Evolutionary conservation across 2,113 vertebrate genomes (phyloP).

Genomic region (Paralichthys olivaceus): DNA sequence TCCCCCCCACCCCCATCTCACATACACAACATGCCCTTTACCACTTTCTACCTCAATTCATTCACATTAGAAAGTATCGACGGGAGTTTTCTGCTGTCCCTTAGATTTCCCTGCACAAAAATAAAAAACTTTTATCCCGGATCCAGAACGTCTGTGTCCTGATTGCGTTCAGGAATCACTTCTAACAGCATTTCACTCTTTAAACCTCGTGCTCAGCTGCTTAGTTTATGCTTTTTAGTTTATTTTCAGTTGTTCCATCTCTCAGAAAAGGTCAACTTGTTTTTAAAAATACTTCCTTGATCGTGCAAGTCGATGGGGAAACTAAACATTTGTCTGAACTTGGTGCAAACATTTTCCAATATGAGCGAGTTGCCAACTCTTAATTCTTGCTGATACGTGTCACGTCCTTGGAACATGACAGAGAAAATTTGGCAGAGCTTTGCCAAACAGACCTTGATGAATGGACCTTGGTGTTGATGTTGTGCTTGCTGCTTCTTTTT

Average conservation of each 20-base stretch:
- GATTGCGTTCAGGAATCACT: too few relatives aligned
- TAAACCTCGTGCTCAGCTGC: not conserved
- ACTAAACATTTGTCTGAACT: not conserved
- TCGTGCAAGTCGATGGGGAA: not conserved
- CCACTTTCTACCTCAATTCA: slow-evolving; percentile 40
- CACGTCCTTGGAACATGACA: not conserved
- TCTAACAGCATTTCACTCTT: not conserved
- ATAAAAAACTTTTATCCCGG: too few relatives aligned
- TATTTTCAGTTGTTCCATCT: too few relatives aligned
- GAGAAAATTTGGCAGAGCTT: not conserved
- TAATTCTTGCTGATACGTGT: not conserved
- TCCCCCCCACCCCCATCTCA: not conserved
- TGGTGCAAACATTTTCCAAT: not conserved
- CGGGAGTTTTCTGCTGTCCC: slow-evolving; percentile 4
- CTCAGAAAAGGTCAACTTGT: not conserved
- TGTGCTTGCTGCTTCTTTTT: not conserved
- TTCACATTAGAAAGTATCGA: slow-evolving; percentile 53
- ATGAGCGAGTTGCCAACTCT: not conserved
- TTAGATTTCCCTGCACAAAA: not conserved
- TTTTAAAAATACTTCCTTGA: not conserved
- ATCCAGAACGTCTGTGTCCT: too few relatives aligned
- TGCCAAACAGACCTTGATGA: not conserved
- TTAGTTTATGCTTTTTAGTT: too few relatives aligned
- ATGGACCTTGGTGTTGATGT: not conserved
- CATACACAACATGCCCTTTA: slow-evolving; percentile 38